Evolutionary conservation across 2,888 invertebrate species (phyloP).

Genomic region (Hetaerina titia): DNA sequence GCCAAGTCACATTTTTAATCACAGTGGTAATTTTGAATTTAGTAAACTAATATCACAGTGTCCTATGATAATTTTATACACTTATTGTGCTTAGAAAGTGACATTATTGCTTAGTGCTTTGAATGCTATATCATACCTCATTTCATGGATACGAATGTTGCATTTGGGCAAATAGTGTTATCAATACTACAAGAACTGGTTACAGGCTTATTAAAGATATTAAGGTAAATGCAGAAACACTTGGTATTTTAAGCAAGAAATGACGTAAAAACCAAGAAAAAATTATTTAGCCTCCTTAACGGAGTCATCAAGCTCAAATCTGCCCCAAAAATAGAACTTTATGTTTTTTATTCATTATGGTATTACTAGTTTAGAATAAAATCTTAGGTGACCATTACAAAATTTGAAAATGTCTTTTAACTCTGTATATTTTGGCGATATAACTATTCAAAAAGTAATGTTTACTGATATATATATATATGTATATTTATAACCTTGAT

Average conservation of each 20-base stretch:
- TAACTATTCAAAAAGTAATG: background rate
- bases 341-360: background rate
- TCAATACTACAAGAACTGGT: conserved; percentile 9
- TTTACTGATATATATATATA: background rate
- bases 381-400: background rate
- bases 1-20: background rate
- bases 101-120: conserved; percentile 54
- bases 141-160: background rate
- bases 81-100: conserved; percentile 23
- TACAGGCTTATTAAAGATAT: background rate
- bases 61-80: conserved; percentile 24
- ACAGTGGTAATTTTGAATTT: conserved; percentile 38
- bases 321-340: conserved; percentile 28
- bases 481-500: background rate
- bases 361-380: conserved; percentile 8
- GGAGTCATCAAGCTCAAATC: background rate
- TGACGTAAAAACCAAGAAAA: background rate
- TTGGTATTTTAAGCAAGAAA: background rate
- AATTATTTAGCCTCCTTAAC: background rate
- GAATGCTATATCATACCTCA: conserved; percentile 13
- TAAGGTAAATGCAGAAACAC: conserved; percentile 10
- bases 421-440: background rate
- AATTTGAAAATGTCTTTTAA: background rate
- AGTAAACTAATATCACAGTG: conserved; percentile 44
- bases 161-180: conserved; percentile 34